These are phyloP conservation scores for Phortica okadai DNA, from an alignment of 2,888 invertebrate species.

Conservation along the genomic window DNA sequence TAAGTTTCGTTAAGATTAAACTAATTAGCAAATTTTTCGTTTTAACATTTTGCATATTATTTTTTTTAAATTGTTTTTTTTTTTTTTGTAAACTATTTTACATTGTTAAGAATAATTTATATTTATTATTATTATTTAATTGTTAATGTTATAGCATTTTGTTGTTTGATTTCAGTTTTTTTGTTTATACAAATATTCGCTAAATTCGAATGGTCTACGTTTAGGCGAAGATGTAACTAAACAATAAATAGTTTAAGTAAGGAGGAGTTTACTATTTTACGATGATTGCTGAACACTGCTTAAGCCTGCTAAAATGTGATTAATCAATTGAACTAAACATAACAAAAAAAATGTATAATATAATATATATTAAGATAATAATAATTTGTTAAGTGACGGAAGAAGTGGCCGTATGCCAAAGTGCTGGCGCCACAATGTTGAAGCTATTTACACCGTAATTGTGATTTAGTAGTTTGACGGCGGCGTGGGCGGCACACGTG, in stretches of 20 bases:
- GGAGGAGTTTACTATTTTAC: not conserved
- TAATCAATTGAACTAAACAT: not conserved
- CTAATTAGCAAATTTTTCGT: not conserved
- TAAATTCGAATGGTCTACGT: constrained; percentile 22
- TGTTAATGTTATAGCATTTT: not conserved
- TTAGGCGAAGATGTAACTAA: constrained; percentile 3
- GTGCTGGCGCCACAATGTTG: too few species aligned
- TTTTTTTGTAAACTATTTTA: not conserved
- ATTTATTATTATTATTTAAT: constrained; percentile 2
- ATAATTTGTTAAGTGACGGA: too few species aligned
- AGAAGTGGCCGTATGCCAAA: too few species aligned
- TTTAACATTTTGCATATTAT: not conserved
- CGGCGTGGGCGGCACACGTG: not conserved
- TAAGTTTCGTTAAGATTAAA: not conserved
- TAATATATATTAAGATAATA: not conserved
- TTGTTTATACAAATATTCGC: constrained; percentile 7
- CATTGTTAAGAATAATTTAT: constrained; percentile 6
- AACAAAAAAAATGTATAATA: not conserved
- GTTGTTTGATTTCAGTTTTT: not conserved
- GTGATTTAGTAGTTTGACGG: constrained; percentile 1
- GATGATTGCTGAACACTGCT: not conserved
- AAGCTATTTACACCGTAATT: too few species aligned
- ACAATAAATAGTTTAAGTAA: constrained; percentile 4
- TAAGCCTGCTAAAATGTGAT: not conserved
- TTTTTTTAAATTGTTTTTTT: not conserved